Conservation (phyloP, 2,113 vertebrate genomes). For the Suricata suricatta region DNA sequence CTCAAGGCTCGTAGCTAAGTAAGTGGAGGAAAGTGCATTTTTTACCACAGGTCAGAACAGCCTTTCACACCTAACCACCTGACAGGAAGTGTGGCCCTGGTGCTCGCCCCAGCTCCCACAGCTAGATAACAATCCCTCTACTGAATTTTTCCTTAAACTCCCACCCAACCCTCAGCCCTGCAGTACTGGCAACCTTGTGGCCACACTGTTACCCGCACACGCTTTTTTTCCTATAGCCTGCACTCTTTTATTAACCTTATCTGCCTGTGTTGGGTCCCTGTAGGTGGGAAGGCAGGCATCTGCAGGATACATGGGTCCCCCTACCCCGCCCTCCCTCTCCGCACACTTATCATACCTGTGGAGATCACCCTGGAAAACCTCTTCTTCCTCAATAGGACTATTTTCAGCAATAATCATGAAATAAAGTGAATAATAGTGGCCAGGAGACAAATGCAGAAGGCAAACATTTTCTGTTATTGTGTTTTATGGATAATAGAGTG, state of each 20-base stretch:
- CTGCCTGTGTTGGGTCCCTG: background rate
- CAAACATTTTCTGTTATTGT: background rate
- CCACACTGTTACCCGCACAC: background rate
- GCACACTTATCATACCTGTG: background rate
- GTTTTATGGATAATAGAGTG: background rate
- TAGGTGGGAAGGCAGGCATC: too few relatives aligned
- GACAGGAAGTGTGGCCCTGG: background rate
- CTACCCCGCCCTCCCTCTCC: fast-evolving
- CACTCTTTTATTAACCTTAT: background rate
- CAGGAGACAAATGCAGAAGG: background rate
- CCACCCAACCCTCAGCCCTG: background rate
- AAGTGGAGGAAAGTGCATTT: background rate
- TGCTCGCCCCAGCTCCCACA: background rate
- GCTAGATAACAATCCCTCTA: background rate
- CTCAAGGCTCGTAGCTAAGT: background rate
- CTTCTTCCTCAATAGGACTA: background rate
- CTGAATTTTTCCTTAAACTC: background rate
- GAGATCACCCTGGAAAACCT: background rate
- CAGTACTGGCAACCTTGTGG: background rate
- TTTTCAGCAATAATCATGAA: background rate
- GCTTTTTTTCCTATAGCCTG: background rate
- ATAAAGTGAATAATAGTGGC: background rate
- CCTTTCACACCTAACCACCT: background rate
- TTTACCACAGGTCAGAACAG: background rate
- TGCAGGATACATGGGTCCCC: background rate